These are phyloP conservation scores for Pagetopsis macropterus DNA, from an alignment of 2,797 vertebrate genomes.

Conservation along the genomic window DNA sequence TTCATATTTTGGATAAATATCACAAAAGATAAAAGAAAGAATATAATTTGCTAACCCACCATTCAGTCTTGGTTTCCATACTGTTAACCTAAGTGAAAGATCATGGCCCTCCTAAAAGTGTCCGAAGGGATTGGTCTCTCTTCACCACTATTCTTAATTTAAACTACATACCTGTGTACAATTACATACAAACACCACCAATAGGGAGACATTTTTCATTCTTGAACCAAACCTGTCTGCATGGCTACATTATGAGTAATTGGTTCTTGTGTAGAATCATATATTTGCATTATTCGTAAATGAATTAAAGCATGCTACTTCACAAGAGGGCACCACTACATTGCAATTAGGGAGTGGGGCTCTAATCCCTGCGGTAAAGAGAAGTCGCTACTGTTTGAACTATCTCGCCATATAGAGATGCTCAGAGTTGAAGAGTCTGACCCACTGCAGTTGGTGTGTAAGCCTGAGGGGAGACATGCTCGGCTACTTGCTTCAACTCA, in stretches of 20 bases:
- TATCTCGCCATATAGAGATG: slow-evolving; percentile 4
- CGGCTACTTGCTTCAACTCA: slow-evolving; percentile 27
- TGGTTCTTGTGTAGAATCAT: not conserved
- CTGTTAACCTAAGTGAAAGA: no score
- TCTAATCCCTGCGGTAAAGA: slow-evolving; percentile 19
- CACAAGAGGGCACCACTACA: slow-evolving; percentile 49
- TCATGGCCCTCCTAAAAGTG: no score
- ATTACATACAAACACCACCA: not conserved
- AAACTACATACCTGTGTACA: not conserved
- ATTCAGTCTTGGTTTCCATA: no score
- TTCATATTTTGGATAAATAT: no score
- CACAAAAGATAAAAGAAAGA: no score
- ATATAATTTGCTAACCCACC: no score
- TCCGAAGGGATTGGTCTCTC: no score
- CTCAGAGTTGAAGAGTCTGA: slow-evolving; percentile 42
- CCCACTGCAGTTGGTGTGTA: slow-evolving; percentile 47
- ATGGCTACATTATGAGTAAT: not conserved
- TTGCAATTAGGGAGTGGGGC: slow-evolving; percentile 23
- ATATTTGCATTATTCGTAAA: not conserved
- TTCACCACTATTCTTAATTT: not conserved
- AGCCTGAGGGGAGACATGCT: slow-evolving; percentile 51
- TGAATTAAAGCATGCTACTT: slow-evolving; percentile 25
- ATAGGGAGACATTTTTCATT: not conserved
- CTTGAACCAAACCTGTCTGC: no score
- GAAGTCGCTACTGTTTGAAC: slow-evolving; percentile 30